Base-by-base conservation (phyloP, 2,888 invertebrate genomes). In the Xestia xanthographa region DNA sequence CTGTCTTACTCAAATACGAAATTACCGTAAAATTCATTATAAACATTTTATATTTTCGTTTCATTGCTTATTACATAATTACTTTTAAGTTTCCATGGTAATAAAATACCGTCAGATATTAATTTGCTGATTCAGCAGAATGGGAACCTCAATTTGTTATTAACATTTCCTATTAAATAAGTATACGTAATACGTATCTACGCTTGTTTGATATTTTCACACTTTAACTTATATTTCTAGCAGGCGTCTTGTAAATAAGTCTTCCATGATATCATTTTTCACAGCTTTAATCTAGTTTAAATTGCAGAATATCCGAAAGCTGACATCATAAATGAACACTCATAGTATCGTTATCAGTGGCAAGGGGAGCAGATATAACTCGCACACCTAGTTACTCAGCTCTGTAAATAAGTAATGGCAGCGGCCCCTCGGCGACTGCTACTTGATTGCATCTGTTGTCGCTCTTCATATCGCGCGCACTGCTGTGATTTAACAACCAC, bases 401-500 rank as follows among this genome's bases (percentile, higher is more conserved):
- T 82, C 79, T 80, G 87, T 89, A 89, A 88, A 89, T 87, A 89
- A 89, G 66, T 87, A 90, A 90, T 90, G 86, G 86, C 80, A 86
- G 85, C 88, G 87, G 87, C 91, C 88, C 87, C 88, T 85, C 86
- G 90, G 92, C 90, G 88, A 87, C 87, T 83, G 79, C 86, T 85
- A 88, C 89, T 89, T 90, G 90, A 90, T 92, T 90, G 90, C 90
- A 91, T 90, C 90, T 90, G 91, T 92, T 92, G 93, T 93, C 92
- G 91, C 92, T 90, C 90, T 90, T 93, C 93, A 93, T 93, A 94
- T 93, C 93, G 92, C 91, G 89, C 88, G 83, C 89, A 81, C 87
- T 85, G 88, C 89, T 89, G 91, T 94, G 94, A 94, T 93, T 94
- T 94, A 95, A 90, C 92, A 90, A 90, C 92, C 93, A 93, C 93